Conservation (phyloP, 2,888 invertebrate genomes). For the Lithophane leautieri region DNA sequence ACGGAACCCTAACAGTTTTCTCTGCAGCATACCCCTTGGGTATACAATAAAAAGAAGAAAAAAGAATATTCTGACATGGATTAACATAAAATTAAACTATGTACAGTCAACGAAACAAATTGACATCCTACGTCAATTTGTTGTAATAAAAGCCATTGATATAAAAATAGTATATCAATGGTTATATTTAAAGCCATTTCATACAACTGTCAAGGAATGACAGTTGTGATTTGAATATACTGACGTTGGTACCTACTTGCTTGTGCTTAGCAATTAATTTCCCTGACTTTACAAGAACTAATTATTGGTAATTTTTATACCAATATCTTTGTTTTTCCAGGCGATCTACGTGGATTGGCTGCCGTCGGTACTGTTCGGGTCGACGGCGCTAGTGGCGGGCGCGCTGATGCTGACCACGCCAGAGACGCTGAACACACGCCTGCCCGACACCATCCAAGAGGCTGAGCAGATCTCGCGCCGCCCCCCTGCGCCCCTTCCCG, state of each 20-base stretch:
- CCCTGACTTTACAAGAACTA: neutral
- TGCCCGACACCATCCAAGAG: conserved; percentile 91
- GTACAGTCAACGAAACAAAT: neutral
- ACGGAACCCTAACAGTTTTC: too few species aligned
- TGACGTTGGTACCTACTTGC: too few species aligned
- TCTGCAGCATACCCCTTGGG: too few species aligned
- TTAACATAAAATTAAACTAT: neutral
- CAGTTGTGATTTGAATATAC: neutral
- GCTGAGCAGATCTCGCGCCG: conserved; percentile 85
- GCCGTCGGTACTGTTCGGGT: conserved; percentile 91
- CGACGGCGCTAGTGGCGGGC: conserved; percentile 89
- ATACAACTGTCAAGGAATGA: neutral
- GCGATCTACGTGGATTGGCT: conserved; percentile 88
- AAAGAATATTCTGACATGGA: neutral
- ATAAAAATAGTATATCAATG: too few species aligned
- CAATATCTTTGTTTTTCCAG: conserved; percentile 69
- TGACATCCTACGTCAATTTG: too few species aligned
- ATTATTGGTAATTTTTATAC: neutral
- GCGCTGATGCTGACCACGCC: conserved; percentile 91
- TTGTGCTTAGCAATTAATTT: neutral
- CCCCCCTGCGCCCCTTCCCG: conserved; percentile 21
- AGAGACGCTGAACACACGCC: conserved; percentile 90
- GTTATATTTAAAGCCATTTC: too few species aligned
- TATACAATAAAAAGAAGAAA: too few species aligned
- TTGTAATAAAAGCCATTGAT: too few species aligned